Percentiles rank a stretch among this genome's conserved stretches.
phyloP scores from a whole-genome alignment of 2,888 invertebrate genomes.

The Neria commutata region DNA sequence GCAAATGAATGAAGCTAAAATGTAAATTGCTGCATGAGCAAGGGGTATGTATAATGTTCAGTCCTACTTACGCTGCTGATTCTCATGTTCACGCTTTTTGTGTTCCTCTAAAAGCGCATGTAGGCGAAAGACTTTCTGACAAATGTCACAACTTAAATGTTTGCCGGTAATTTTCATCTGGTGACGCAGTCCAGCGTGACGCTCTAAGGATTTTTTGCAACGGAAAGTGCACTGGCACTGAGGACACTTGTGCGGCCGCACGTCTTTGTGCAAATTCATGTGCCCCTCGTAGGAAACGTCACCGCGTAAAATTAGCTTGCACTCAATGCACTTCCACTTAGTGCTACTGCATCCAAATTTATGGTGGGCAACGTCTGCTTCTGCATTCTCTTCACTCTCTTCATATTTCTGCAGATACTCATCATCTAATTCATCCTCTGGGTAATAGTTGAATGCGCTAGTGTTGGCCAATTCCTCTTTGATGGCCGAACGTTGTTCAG shows the following conservation, averaged over 20 bases:
- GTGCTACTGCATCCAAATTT: too few relatives aligned
- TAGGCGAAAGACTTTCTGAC: conserved; percentile 9
- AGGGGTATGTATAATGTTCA: not conserved
- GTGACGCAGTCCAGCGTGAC: conserved; percentile 28
- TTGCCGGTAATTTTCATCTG: not conserved
- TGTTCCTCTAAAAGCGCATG: conserved; percentile 4
- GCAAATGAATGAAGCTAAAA: conserved; percentile 11
- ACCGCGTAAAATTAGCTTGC: conserved; percentile 33
- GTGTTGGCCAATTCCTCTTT: conserved; percentile 13
- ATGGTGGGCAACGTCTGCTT: too few relatives aligned
- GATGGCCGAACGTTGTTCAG: not conserved
- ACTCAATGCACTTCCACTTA: conserved; percentile 38
- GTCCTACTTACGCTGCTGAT: too few relatives aligned
- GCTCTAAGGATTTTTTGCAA: conserved; percentile 29
- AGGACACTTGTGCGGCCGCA: conserved; percentile 31
- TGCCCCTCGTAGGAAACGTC: conserved; percentile 40
- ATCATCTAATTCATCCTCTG: conserved; percentile 34
- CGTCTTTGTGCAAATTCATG: conserved; percentile 35
- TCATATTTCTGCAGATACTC: conserved; percentile 30
- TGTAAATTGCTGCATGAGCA: not conserved
- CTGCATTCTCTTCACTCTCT: conserved; percentile 7
- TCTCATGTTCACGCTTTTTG: conserved; percentile 11
- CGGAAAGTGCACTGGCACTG: conserved; percentile 32
- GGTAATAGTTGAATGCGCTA: conserved; percentile 2
- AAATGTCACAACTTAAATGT: conserved; percentile 13